Base-by-base conservation (phyloP, 1,140 invertebrate genomes). In the Sesamia nonagrioides region DNA sequence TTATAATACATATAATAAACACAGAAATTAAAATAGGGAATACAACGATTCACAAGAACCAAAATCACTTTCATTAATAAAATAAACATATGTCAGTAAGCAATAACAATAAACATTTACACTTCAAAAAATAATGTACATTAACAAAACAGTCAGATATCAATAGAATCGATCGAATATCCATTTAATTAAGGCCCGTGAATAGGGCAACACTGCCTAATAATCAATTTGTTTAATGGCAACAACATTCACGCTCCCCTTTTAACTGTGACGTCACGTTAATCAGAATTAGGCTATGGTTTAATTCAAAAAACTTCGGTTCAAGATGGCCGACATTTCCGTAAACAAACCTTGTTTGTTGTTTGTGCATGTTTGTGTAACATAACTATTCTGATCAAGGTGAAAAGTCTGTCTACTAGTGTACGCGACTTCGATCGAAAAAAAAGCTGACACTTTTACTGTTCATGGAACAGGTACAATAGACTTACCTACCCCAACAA, bases 141-240 rank as follows among this genome's bases (percentile, higher is more conserved):
- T 50, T 63, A n/a, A 42, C 71, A 66, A 79, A 77, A 77, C 66
- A 71, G 15, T 56, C 52, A 74, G 73, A 80, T 54, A 73, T 52
- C 45, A 50, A 68, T 48, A 52, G 74, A 78, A 82, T 83, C 84
- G 72, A 88, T 84, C 86, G 82, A 83, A 84, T 88, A 84, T 27
- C 56, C 81, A 86, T 87, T 85, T 82, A 82, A 86, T 86, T 85
- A 86, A 74, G 80, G 60, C 74, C 78, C 79, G 9, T 77, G 37
- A 69, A 82, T 83, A 83, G 84, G 83, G 81, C 82, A 84, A 80
- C 81, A 84, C 73, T 76, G 50, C 58, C 45, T 78, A 63, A 86
- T 88, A 63, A 76, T 88, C 86, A 89, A 89, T 89, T 88, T 86
- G 81, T 82, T 82, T 86, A 87, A 89, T 89, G 84, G 84, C 82